phyloP scores from a whole-genome alignment of 1,140 invertebrate species.

The Homalodisca vitripennis region DNA sequence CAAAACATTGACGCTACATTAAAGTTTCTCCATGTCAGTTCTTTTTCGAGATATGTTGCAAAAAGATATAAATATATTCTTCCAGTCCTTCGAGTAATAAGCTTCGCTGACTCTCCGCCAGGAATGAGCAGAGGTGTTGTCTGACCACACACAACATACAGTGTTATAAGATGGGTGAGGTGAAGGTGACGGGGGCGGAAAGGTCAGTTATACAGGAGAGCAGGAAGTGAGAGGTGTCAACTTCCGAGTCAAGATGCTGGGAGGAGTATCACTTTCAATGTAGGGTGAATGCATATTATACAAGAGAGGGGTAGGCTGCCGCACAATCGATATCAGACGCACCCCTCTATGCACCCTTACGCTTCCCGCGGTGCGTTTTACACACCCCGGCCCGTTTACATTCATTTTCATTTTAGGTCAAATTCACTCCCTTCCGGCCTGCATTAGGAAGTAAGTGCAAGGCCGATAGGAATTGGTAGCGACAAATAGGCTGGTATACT shows the following conservation, averaged over 20 bases:
- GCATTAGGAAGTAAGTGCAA: too few species aligned
- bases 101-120: too few species aligned
- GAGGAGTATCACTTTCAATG: constrained; percentile 12
- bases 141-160: too few species aligned
- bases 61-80: too few species aligned
- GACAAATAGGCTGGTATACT: too few species aligned
- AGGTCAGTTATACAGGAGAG: not conserved
- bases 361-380: not conserved
- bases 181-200: not conserved
- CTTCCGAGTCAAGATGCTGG: not conserved
- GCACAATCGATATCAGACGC: constrained; percentile 18
- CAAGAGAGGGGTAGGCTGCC: constrained; percentile 10
- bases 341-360: constrained; percentile 24
- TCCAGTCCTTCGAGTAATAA: too few species aligned
- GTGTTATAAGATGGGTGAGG: not conserved
- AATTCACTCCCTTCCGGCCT: constrained; percentile 9
- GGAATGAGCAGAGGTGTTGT: too few species aligned
- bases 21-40: too few species aligned
- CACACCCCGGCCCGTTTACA: not conserved
- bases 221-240: not conserved
- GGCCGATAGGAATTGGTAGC: too few species aligned
- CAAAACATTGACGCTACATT: too few species aligned
- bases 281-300: constrained; percentile 13
- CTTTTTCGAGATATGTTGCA: too few species aligned
- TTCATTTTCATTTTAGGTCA: constrained; percentile 11